These are phyloP conservation scores for Eupithecia exiguata DNA, from an alignment of 2,888 invertebrate genomes.

Conservation along the genomic window DNA sequence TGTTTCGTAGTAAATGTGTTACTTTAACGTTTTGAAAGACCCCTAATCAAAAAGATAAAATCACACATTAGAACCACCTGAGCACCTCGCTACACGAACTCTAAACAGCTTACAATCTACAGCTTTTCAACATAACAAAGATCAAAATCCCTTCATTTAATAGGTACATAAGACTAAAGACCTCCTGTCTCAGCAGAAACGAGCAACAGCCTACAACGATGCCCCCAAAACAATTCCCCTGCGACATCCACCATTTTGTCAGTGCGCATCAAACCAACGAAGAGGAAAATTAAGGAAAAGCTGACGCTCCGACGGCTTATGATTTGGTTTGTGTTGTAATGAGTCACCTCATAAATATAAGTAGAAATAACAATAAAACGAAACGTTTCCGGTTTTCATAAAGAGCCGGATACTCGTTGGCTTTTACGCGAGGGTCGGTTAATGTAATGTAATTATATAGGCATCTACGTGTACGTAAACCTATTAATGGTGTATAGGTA, in stretches of 20 bases:
- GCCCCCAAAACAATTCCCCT: constrained; percentile 23
- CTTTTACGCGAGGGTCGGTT: constrained; percentile 70
- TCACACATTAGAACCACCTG: too few relatives aligned
- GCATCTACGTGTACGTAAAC: constrained; percentile 36
- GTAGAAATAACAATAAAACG: constrained; percentile 72
- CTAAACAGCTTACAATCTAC: not conserved
- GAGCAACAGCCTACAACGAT: constrained; percentile 7
- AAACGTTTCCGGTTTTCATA: constrained; percentile 70
- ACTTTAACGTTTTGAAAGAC: not conserved
- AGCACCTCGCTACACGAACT: not conserved
- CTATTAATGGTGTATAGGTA: constrained; percentile 27
- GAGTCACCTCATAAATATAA: constrained; percentile 54
- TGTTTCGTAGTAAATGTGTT: too few relatives aligned
- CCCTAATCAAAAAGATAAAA: not conserved
- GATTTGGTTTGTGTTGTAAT: constrained; percentile 43
- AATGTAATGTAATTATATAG: constrained; percentile 63
- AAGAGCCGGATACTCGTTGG: constrained; percentile 63
- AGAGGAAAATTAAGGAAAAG: constrained; percentile 37
- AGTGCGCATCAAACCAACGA: constrained; percentile 31
- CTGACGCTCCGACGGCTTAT: constrained; percentile 28
- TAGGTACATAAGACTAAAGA: not conserved
- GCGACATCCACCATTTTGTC: constrained; percentile 27
- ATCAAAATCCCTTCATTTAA: not conserved
- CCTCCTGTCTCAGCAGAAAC: constrained; percentile 9
- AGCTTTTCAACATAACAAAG: not conserved